Conservation (phyloP, 1,140 invertebrate species). For the Pseudomyrmex gracilis region DNA sequence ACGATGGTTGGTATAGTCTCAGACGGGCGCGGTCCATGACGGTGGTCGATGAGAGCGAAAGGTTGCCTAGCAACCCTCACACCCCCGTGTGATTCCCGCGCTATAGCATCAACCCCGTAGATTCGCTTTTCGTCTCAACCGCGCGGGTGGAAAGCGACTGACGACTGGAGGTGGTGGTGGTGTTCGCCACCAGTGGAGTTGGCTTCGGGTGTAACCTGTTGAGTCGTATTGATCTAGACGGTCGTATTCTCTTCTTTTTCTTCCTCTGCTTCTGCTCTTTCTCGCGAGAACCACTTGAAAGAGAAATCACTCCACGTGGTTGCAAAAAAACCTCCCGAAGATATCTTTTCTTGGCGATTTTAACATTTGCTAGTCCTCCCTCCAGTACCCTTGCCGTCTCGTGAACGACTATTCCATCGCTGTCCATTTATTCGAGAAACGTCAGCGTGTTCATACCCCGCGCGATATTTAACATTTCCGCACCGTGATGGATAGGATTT, state of each 20-base stretch:
- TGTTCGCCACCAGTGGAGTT: constrained; percentile 46
- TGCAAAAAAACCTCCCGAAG: constrained; percentile 26
- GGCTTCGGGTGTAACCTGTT: constrained; percentile 76
- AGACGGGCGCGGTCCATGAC: constrained; percentile 73
- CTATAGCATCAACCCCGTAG: constrained; percentile 66
- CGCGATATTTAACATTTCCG: background rate
- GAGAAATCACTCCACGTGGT: constrained; percentile 35
- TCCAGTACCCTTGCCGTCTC: too few relatives aligned
- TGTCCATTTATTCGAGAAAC: background rate
- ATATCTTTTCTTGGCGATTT: constrained; percentile 31
- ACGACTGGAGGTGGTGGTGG: constrained; percentile 33
- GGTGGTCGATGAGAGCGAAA: constrained; percentile 77
- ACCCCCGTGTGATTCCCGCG: constrained; percentile 64
- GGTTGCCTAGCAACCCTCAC: constrained; percentile 80
- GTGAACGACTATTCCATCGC: background rate
- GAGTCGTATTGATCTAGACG: constrained; percentile 77
- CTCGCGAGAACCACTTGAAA: constrained; percentile 36
- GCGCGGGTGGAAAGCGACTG: background rate
- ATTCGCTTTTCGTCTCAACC: constrained; percentile 73
- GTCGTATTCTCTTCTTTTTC: constrained; percentile 50
- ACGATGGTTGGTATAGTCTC: constrained; percentile 66
- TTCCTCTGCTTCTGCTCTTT: constrained; percentile 20
- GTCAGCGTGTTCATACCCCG: background rate
- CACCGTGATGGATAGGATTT: background rate
- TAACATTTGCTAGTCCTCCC: constrained; percentile 1